Evolutionary conservation across 2,113 vertebrate species (phyloP).

Genomic region (Gracilinanus agilis): DNA sequence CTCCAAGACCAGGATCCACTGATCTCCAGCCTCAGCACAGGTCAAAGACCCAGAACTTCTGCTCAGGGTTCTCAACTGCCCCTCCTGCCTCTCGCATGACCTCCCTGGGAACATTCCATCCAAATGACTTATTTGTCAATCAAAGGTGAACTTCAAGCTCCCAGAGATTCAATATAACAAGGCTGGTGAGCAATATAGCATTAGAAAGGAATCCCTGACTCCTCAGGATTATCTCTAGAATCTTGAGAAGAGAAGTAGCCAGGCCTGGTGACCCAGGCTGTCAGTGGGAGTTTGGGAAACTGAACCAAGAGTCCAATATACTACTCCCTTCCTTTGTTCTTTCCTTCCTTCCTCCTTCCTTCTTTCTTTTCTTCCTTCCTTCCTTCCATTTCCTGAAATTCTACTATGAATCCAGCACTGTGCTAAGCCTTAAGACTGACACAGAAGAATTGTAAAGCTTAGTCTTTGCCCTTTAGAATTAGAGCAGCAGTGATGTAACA

Average conservation of each 20-base stretch:
- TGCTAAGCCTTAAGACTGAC: background rate
- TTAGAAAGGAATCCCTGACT: background rate
- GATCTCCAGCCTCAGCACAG: too few species aligned
- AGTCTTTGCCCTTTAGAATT: background rate
- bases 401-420: background rate
- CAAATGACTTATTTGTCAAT: too few species aligned
- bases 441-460: background rate
- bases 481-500: background rate
- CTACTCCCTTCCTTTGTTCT: background rate
- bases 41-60: too few species aligned
- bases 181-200: background rate
- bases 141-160: too few species aligned
- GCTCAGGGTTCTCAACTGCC: too few species aligned
- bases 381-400: background rate
- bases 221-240: background rate
- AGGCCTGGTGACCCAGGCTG: background rate
- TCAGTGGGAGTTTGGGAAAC: background rate
- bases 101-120: too few species aligned
- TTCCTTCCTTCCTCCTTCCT: too few species aligned
- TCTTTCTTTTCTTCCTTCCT: too few species aligned
- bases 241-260: background rate
- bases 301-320: background rate
- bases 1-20: too few species aligned
- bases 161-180: too few species aligned
- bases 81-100: too few species aligned